These are phyloP conservation scores for Bradynema listronoti DNA, from an alignment of 1,140 invertebrate genomes.

Conservation along the genomic window DNA sequence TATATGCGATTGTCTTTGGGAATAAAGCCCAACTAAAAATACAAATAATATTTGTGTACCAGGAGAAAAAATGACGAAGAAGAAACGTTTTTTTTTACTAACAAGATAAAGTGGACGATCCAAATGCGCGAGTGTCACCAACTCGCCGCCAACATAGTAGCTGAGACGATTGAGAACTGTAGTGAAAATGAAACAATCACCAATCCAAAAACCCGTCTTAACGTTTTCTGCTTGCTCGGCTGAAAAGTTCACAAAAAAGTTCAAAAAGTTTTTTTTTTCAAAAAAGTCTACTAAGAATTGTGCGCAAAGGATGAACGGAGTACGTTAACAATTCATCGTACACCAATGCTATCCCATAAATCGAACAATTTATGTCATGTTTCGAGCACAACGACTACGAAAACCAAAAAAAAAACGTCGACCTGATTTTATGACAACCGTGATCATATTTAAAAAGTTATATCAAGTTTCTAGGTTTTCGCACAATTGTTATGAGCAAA, in stretches of 20 bases:
- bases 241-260: slow-evolving; percentile 25
- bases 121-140: slow-evolving; percentile 92
- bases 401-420: no score
- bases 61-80: slow-evolving; percentile 7
- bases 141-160: slow-evolving; percentile 97
- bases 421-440: no score
- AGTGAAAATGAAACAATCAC: slow-evolving; percentile 99
- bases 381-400: no score
- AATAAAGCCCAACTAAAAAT: slow-evolving; percentile 80
- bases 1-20: slow-evolving; percentile 92
- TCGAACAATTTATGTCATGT: no score
- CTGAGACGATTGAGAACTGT: slow-evolving; percentile 93
- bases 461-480: no score
- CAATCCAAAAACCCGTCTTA: slow-evolving; percentile 93
- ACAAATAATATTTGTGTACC: not conserved
- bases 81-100: not conserved
- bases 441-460: no score
- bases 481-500: no score
- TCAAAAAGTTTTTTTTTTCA: no score
- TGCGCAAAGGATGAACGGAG: not conserved
- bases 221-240: slow-evolving; percentile 81
- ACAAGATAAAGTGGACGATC: slow-evolving; percentile 66
- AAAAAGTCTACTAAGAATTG: no score
- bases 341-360: no score
- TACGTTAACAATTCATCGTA: not conserved